Percentiles rank a stretch among this genome's conserved stretches.
Evolutionary conservation across 1,140 invertebrate genomes (phyloP).

Genomic region (Muscidifurax raptorellus): DNA sequence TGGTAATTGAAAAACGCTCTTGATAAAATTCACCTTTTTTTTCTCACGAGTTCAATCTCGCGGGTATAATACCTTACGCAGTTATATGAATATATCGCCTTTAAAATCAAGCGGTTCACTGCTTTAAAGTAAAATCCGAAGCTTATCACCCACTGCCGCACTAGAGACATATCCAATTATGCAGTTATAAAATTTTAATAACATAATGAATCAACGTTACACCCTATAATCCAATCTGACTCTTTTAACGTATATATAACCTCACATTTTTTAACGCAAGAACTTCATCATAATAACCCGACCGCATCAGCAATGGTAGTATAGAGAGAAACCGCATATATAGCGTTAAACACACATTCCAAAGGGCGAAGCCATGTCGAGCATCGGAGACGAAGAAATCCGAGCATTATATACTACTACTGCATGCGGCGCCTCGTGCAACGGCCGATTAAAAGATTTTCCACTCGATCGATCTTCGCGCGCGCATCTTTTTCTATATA

Average conservation of each 20-base stretch:
- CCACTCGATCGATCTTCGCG: conserved; percentile 5
- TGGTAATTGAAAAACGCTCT: no score
- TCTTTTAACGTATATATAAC: no score
- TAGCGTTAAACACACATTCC: not conserved
- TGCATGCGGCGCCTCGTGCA: conserved; percentile 19
- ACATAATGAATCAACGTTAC: not conserved
- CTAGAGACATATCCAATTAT: not conserved
- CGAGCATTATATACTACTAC: not conserved
- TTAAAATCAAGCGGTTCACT: not conserved
- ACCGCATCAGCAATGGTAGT: no score
- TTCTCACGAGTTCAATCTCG: no score
- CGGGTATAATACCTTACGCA: no score
- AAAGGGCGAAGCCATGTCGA: not conserved
- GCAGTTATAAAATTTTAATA: not conserved
- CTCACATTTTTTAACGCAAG: no score
- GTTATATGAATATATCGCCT: no score
- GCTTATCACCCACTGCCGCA: not conserved
- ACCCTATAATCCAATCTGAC: no score
- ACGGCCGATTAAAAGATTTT: conserved; percentile 38
- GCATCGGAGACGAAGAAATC: not conserved
- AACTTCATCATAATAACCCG: not conserved
- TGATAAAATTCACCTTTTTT: no score
- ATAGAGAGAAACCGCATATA: not conserved
- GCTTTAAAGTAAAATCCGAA: not conserved
- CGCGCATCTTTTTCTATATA: not conserved